Conservation (phyloP, 2,888 invertebrate species). For the Nesidiocoris tenuis region DNA sequence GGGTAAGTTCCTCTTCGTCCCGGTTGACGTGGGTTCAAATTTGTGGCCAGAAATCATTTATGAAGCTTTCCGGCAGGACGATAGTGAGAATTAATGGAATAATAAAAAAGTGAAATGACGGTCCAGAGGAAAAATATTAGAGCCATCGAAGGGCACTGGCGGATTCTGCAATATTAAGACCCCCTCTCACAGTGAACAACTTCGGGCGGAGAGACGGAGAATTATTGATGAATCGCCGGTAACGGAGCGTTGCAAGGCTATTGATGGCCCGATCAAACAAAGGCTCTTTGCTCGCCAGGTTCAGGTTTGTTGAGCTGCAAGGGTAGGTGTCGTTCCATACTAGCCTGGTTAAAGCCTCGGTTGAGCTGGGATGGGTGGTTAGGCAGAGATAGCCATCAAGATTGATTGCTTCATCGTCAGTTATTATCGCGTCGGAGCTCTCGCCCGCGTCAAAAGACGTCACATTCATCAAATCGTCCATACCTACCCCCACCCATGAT, state of each 20-base stretch:
- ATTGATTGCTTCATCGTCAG: not conserved
- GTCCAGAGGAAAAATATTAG: not conserved
- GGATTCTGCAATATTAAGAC: not conserved
- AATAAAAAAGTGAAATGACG: not conserved
- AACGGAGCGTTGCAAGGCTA: not conserved
- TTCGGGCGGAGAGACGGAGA: not conserved
- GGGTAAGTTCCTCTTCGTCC: too few species aligned
- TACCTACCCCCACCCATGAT: too few species aligned
- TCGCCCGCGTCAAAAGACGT: not conserved
- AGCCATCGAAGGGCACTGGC: not conserved
- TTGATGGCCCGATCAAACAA: not conserved
- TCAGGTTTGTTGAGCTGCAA: not conserved
- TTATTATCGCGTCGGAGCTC: not conserved
- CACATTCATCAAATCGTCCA: not conserved
- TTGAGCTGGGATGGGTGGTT: not conserved
- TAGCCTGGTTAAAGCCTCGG: not conserved
- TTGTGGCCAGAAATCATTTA: too few species aligned
- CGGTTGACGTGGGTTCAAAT: too few species aligned
- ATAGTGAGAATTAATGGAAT: not conserved
- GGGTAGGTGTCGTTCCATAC: not conserved
- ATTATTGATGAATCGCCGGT: not conserved
- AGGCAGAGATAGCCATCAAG: not conserved
- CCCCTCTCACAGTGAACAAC: not conserved
- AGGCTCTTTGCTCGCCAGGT: not conserved
- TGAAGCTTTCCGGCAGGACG: not conserved